Base-by-base conservation (phyloP, 2,113 vertebrate species). In the Gasterosteus nipponicus region DNA sequence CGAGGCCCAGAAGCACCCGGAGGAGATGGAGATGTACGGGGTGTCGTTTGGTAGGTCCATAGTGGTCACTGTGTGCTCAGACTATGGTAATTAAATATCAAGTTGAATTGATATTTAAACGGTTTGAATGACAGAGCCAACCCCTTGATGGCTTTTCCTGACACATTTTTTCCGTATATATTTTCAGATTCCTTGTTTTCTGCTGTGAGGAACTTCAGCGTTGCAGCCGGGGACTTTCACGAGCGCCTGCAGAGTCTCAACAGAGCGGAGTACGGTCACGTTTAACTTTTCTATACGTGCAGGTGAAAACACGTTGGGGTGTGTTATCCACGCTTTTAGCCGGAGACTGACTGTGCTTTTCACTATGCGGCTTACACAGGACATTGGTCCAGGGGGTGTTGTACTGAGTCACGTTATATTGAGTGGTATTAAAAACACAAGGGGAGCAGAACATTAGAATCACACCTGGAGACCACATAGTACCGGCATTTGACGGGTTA, bases 11-110 rank as follows among this genome's bases (percentile, higher is more conserved):
- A 94, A 82, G 75, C 91, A 96, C 53, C 86, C 91, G 9, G 73
- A 88, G 10, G 90, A 94, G 33, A 78, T 97, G 85, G 73, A 86
- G 81, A 67, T 5, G 14, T 92, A 96, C 3, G 1, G 68, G 9
- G 94, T 99, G 46, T 96, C 95, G 0, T 98, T 99, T 84, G 96
- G 98, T 98, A 81, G 96, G 97, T 82, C 38, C 14, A 5, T 44
- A 26, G 38, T 39, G 14, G 16, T 64, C 39, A 44, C 26, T 18
- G 29, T 31, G 42, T n/a, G 12, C 1, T 49, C 4, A 41, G 10
- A 18, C 7, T 33, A 14, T 10, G 5, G 1, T 19, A 10, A 46
- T 58, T 49, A 4, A 39, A 38, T 19, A 29, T n/a, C 2, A 10
- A 12, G 7, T 49, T 41, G 16, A 35, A 19, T n/a, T 18, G 5